Evolutionary conservation across 2,797 vertebrate species (phyloP), one percentile per base, ranked within the genome.

Genomic region (Helostoma temminkii): DNA sequence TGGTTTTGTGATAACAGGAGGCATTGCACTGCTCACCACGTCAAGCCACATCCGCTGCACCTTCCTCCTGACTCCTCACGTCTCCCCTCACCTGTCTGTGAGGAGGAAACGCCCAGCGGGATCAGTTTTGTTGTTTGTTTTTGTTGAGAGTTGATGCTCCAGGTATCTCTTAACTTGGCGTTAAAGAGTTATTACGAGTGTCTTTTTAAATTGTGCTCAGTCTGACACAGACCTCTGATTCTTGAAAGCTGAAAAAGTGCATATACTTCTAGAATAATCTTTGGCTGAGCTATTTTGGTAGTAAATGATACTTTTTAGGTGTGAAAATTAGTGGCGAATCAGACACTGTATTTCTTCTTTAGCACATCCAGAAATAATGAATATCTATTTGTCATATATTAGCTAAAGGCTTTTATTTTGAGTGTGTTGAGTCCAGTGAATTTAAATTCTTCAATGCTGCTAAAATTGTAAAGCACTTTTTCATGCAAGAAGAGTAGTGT

Each of bases 1-100:
- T 16, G 61, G 67, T 82, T 88, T 74, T 78, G 81, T 58, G 72
- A 81, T 76, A 76, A 71, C 69, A 71, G 74, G 70, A 82, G 80
- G 71, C n/a, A 45, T 53, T 68, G 47, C 71, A 48, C 71, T 63
- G 67, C 68, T 78, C 65, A 66, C 48, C 66, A n/a, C 71, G 48
- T 39, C 18, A 71, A 74, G 62, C 60, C 72, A 71, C 81, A 76
- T 87, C 81, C 58, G 55, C 80, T 83, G 61, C 36, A 48, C 66
- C 80, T 53, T 81, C 74, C 53, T 60, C 52, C 37, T 55, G 53
- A 70, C 71, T 84, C 76, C 62, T 73, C 54, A 28, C 37, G 65
- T 50, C 47, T 49, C 66, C 76, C 50, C 43, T 90, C 85, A 87
- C 84, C 86, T 87, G 79, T 74, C 70, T 48, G 65, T 26, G 36